phyloP scores from a whole-genome alignment of 2,888 invertebrate species.

The Pristionchus fissidentatus region DNA sequence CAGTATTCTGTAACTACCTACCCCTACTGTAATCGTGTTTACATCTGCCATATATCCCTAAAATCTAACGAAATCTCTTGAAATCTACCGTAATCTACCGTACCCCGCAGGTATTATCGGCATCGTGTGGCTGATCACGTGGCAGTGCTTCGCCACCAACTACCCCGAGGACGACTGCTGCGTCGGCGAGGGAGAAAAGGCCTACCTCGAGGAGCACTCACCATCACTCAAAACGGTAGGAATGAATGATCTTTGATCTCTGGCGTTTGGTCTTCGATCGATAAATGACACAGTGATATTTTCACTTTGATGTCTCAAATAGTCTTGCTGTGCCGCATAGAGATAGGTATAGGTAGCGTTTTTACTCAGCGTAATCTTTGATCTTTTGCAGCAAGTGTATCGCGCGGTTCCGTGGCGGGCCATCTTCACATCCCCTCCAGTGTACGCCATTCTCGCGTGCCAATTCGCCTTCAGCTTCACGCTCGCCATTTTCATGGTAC shows the following conservation, averaged over 20 bases:
- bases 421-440: constrained; percentile 41
- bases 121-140: constrained; percentile 47
- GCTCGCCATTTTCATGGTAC: constrained; percentile 36
- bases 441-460: constrained; percentile 37
- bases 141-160: constrained; percentile 54
- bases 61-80: too few relatives aligned
- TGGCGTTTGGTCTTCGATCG: too few relatives aligned
- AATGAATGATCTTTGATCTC: neutral
- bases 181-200: constrained; percentile 57
- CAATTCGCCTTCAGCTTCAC: constrained; percentile 38
- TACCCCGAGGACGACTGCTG: constrained; percentile 57
- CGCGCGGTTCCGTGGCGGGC: constrained; percentile 46
- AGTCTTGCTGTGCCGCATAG: too few relatives aligned
- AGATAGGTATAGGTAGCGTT: too few relatives aligned
- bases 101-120: constrained; percentile 49
- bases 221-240: constrained; percentile 44
- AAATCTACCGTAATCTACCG: neutral
- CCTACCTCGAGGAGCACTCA: constrained; percentile 50
- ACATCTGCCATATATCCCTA: too few relatives aligned
- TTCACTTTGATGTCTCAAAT: too few relatives aligned
- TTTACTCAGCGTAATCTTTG: neutral
- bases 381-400: neutral
- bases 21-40: too few relatives aligned
- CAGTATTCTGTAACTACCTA: too few relatives aligned
- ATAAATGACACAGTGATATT: too few relatives aligned